phyloP scores from a whole-genome alignment of 2,888 invertebrate genomes.

The Apotomis turbidana region DNA sequence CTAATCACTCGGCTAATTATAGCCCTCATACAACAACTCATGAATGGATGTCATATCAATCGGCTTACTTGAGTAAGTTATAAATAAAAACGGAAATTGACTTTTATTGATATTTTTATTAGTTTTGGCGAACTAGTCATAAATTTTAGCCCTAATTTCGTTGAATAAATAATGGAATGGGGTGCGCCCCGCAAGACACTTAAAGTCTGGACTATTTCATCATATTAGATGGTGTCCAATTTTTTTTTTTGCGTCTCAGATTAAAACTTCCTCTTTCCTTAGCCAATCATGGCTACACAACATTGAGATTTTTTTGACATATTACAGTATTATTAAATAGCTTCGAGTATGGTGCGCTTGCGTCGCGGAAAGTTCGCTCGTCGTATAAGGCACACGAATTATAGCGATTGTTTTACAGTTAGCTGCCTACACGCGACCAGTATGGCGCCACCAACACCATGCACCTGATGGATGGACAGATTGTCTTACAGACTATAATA shows the following conservation, averaged over 20 bases:
- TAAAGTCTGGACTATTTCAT: neutral
- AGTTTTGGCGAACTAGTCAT: slow-evolving; percentile 21
- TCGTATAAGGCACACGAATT: slow-evolving; percentile 63
- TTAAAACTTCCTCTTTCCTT: too few species aligned
- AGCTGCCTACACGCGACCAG: slow-evolving; percentile 27
- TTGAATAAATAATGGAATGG: slow-evolving; percentile 32
- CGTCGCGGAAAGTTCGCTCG: slow-evolving; percentile 47
- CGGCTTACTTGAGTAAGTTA: slow-evolving; percentile 15
- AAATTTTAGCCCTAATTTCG: slow-evolving; percentile 28
- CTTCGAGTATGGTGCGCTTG: neutral
- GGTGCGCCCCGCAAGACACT: slow-evolving; percentile 39
- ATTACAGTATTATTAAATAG: too few species aligned
- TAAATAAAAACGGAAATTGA: slow-evolving; percentile 5
- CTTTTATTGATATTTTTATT: slow-evolving; percentile 31
- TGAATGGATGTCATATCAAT: slow-evolving; percentile 12
- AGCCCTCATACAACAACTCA: slow-evolving; percentile 10
- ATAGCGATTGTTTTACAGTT: slow-evolving; percentile 42
- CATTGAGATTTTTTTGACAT: too few species aligned
- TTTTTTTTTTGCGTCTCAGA: too few species aligned
- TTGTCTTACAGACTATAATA: neutral
- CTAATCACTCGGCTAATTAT: slow-evolving; percentile 50
- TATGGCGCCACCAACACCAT: slow-evolving; percentile 19
- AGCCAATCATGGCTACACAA: too few species aligned
- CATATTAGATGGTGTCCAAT: slow-evolving; percentile 1
- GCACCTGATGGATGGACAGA: slow-evolving; percentile 9